phyloP scores from a whole-genome alignment of 2,888 invertebrate species.

The Horisme vitalbata region DNA sequence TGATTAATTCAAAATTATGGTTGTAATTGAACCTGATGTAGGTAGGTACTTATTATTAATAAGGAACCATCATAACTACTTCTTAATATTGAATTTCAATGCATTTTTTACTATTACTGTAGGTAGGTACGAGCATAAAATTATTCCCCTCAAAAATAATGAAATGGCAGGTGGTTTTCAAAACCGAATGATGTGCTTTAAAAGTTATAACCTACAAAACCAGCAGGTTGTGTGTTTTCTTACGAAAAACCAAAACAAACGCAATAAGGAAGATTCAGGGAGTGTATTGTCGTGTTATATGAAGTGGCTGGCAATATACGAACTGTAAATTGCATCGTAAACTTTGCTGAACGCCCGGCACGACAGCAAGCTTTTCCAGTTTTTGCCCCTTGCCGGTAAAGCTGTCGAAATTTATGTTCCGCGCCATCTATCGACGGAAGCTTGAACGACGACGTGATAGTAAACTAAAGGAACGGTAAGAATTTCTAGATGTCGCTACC shows the following conservation, averaged over 20 bases:
- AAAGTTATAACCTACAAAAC: too few species aligned
- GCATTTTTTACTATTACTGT: too few species aligned
- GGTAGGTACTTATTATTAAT: too few species aligned
- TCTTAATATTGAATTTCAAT: too few species aligned
- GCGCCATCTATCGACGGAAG: slow-evolving; percentile 60
- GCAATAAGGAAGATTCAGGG: slow-evolving; percentile 54
- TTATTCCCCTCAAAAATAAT: too few species aligned
- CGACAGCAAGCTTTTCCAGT: slow-evolving; percentile 34
- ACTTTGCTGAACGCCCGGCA: slow-evolving; percentile 57
- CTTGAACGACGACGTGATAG: slow-evolving; percentile 51
- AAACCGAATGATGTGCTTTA: too few species aligned
- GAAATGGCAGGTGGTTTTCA: too few species aligned
- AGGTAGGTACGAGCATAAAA: too few species aligned
- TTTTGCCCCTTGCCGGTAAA: slow-evolving; percentile 49
- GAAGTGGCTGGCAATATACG: slow-evolving; percentile 72
- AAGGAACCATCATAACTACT: too few species aligned
- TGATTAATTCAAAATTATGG: too few species aligned
- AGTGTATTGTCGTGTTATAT: slow-evolving; percentile 69
- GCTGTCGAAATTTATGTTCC: slow-evolving; percentile 34
- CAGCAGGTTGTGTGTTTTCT: too few species aligned
- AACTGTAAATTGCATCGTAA: slow-evolving; percentile 77
- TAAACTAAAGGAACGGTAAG: not conserved
- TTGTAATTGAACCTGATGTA: too few species aligned
- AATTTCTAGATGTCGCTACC: slow-evolving; percentile 38
- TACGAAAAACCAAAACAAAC: slow-evolving; percentile 46